phyloP scores from a whole-genome alignment of 2,113 vertebrate species.

The Xiphophorus maculatus region DNA sequence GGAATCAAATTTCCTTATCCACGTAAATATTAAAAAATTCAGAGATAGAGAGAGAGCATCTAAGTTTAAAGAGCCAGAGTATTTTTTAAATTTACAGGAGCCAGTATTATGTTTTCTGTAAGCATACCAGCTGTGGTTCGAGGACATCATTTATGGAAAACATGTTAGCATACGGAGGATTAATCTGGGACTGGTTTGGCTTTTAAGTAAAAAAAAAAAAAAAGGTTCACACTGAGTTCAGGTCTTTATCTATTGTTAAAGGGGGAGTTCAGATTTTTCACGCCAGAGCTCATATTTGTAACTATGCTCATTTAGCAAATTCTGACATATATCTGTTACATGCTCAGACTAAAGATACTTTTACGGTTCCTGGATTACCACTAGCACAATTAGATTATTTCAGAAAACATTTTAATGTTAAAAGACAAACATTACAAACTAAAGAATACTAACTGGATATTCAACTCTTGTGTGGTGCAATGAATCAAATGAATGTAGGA shows the following conservation, averaged over 20 bases:
- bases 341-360: neutral
- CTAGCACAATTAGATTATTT: neutral
- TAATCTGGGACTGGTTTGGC: constrained; percentile 17
- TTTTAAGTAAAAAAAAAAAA: constrained; percentile 19
- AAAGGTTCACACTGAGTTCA: constrained; percentile 45
- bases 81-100: neutral
- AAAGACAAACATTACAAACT: neutral
- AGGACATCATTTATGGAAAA: constrained; percentile 38
- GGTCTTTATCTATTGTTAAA: constrained; percentile 26
- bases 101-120: neutral
- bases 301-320: neutral
- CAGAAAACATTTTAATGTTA: neutral
- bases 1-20: neutral
- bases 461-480: neutral
- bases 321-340: neutral
- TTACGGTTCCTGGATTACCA: neutral
- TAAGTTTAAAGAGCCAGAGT: neutral
- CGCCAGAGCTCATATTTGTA: neutral
- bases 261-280: neutral
- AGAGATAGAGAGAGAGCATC: neutral
- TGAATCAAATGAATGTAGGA: neutral
- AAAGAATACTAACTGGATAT: neutral
- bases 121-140: constrained; percentile 12
- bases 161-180: constrained; percentile 18
- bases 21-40: constrained; percentile 1